These are phyloP conservation scores for Villa cingulata DNA, from an alignment of 2,888 invertebrate genomes.

Conservation along the genomic window DNA sequence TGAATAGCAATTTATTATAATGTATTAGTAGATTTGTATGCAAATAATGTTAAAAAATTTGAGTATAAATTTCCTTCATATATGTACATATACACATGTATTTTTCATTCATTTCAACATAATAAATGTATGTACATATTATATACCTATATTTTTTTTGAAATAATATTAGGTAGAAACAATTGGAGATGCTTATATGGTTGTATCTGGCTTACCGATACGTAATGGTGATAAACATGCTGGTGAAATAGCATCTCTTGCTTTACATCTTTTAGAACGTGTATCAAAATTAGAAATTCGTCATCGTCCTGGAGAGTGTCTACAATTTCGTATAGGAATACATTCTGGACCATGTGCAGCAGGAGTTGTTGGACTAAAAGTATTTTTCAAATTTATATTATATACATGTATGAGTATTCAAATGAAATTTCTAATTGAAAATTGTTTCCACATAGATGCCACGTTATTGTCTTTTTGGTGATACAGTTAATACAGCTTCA, in stretches of 20 bases:
- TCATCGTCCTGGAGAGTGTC: constrained; percentile 51
- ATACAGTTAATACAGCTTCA: constrained; percentile 70
- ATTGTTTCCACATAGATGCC: constrained; percentile 49
- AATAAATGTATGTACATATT: too few species aligned
- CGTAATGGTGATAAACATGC: constrained; percentile 60
- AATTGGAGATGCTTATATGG: constrained; percentile 73
- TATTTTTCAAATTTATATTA: constrained; percentile 14
- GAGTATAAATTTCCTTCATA: too few species aligned
- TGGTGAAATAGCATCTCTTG: constrained; percentile 66
- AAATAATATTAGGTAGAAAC: constrained; percentile 55
- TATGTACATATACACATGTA: too few species aligned
- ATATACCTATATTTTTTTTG: too few species aligned
- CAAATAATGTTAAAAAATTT: too few species aligned
- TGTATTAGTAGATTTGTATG: too few species aligned
- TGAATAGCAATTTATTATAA: too few species aligned
- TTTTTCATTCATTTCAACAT: too few species aligned
- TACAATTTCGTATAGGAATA: constrained; percentile 59
- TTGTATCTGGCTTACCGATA: constrained; percentile 63
- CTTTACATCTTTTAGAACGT: constrained; percentile 55
- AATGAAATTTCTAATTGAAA: too few species aligned
- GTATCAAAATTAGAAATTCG: constrained; percentile 55
- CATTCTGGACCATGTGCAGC: constrained; percentile 64
- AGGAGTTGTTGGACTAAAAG: constrained; percentile 60
- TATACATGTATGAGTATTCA: too few species aligned
- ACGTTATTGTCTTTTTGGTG: constrained; percentile 68